A percentile compares a stretch with the other conserved stretches of the same genome.
phyloP scores from a whole-genome alignment of 2,797 vertebrate genomes.

The Argya squamiceps region DNA sequence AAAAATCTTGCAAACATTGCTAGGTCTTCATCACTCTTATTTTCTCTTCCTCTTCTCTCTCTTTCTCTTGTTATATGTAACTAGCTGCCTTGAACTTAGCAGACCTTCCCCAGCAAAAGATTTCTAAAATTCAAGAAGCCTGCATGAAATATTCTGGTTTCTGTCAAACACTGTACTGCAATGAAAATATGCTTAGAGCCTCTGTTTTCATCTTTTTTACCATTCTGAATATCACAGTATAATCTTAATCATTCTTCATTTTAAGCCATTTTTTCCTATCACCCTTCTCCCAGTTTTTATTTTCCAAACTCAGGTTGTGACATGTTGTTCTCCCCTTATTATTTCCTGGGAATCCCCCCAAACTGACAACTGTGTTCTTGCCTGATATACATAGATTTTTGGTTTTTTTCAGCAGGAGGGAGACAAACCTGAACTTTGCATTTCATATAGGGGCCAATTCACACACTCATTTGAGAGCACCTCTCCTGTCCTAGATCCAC shows the following conservation, averaged over 20 bases:
- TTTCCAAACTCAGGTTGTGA: neutral
- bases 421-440: neutral
- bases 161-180: neutral
- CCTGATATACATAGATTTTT: neutral
- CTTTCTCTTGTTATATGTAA: neutral
- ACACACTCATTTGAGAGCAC: neutral
- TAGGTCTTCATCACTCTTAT: neutral
- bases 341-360: neutral
- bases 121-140: neutral
- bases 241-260: neutral
- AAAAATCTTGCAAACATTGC: neutral
- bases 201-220: neutral
- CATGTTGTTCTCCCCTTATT: neutral
- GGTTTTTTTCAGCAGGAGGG: neutral
- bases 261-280: neutral
- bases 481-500: neutral
- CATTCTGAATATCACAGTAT: neutral
- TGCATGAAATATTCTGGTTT: neutral
- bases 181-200: neutral
- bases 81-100: neutral
- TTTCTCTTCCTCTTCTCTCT: neutral
- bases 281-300: neutral
- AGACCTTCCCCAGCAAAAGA: neutral
- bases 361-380: neutral
- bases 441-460: neutral